Evolutionary conservation across 2,113 vertebrate species (phyloP).

Genomic region (Trogon melanurus): DNA sequence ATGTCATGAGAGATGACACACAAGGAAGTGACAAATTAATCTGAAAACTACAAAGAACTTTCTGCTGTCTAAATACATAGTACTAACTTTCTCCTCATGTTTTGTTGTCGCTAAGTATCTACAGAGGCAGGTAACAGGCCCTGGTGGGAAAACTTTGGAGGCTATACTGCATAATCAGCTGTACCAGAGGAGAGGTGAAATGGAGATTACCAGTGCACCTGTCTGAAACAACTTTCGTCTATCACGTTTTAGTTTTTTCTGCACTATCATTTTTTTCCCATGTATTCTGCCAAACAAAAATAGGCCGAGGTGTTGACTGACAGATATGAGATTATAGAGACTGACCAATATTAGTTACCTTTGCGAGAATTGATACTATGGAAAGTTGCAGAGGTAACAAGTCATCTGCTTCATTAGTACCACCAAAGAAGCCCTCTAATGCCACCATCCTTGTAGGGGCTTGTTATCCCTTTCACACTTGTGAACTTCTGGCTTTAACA

Average conservation of each 20-base stretch:
- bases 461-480: not conserved
- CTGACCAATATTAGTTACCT: not conserved
- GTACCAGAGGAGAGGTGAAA: not conserved
- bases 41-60: constrained; percentile 13
- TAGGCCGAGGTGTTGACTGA: not conserved
- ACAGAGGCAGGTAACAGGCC: not conserved
- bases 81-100: not conserved
- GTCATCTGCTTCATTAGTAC: not conserved
- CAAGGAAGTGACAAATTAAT: constrained; percentile 21
- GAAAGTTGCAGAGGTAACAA: not conserved
- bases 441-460: not conserved
- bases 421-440: not conserved
- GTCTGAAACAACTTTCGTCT: not conserved
- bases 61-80: not conserved
- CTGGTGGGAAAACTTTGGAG: not conserved
- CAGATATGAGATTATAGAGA: not conserved
- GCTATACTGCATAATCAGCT: not conserved
- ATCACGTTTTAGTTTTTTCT: not conserved
- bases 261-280: not conserved
- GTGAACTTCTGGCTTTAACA: not conserved
- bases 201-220: not conserved
- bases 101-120: not conserved
- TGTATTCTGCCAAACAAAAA: not conserved
- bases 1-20: not conserved
- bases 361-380: not conserved